Base-by-base conservation (phyloP, 1,140 invertebrate genomes). In the Drosophila ananassae region DNA sequence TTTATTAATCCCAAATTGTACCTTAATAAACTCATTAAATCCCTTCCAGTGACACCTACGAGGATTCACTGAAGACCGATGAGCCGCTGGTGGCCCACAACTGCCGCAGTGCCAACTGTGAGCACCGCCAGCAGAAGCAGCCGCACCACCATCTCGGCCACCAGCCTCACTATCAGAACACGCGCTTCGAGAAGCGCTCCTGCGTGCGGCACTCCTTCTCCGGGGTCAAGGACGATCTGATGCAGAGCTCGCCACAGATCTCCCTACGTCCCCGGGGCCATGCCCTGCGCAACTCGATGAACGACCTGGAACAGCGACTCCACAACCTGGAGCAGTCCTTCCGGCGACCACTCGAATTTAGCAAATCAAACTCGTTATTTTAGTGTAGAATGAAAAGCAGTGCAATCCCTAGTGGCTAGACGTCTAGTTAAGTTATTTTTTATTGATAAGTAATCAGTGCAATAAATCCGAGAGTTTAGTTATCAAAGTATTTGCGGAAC, bases 61-160 rank as follows among this genome's bases (percentile, higher is more conserved):
- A 95, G 92, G 94, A 95, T 59, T 95, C 94, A 0, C 80, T 95
- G 37, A 95, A 95, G 53, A 92, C 91, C 32, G 89, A 91, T 32
- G 90, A 91, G 47, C 78, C 81, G 5, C 41, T 85, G 55, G 82
- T 89, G 41, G 69, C 83, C 2, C 77, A 78, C 67, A 91, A 91
- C 37, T 91, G 89, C 10, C 89, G 85, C 90, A 95, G 93, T 67
- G 94, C 93, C 77, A 95, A 93, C 76, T 95, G 95, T 73, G 94
- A 95, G 46, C 78, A 82, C 25, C 69, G 79, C 24, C 47, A 71
- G 34, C 66, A 73, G 51, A 64, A 72, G 46, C 62, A 57, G 32
- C 58, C 54, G 4, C 67, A 10, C 44, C 8, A 47, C 21, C 17
- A 24, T 22, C 44, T 24, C 7, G 9, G 44, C 24, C 77, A 80